Base-by-base conservation (phyloP, 2,113 vertebrate genomes). In the Callorhinus ursinus region DNA sequence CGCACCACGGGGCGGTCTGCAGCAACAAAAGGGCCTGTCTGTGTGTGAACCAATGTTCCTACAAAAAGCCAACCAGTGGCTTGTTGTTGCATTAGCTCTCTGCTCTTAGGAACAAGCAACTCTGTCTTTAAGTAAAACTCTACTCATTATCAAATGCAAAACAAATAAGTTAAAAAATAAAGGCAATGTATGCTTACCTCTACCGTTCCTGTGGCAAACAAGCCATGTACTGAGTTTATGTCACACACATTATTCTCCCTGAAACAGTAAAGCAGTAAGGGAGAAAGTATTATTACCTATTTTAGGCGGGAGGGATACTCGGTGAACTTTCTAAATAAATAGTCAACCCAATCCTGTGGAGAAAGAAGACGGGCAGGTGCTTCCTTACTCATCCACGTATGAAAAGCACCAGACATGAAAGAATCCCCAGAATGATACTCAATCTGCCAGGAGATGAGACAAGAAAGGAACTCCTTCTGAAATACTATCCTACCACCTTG, bases 241-340 rank as follows among this genome's bases (percentile, higher is more conserved):
- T 99, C 99, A 69, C 99, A 99, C 61, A 99, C 99, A 5, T 99
- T 99, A 97, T 99, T 99, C 98, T 99, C 99, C 80, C 99, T 99
- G 92, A 19, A 98, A 98, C 1, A 95, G 59, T 57, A 93, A 97
- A 93, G 96, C 1, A 2, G 8, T 33, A 36, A 92, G n/a, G 63
- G 96, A 93, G 87, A 95, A 53, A 72, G 51, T 4, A 6, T 86
- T 19, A 97, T 57, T 14, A 42, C 12, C 26, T 8, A 24, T 11
- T 82, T 31, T 4, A 33, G n/a, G 0, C 7, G 2, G 5, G 22
- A 36, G 36, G 51, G 33, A 19, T 0, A 26, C n/a, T 69, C n/a
- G 7, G 1, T 12, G 18, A 88, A 46, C 59, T n/a, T 53, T 61
- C 90, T 55, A 84, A 39, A 12, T 11, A 51, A 67, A 19, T 6